phyloP scores from a whole-genome alignment of 1,140 invertebrate genomes.

The Drosophila mauritiana region DNA sequence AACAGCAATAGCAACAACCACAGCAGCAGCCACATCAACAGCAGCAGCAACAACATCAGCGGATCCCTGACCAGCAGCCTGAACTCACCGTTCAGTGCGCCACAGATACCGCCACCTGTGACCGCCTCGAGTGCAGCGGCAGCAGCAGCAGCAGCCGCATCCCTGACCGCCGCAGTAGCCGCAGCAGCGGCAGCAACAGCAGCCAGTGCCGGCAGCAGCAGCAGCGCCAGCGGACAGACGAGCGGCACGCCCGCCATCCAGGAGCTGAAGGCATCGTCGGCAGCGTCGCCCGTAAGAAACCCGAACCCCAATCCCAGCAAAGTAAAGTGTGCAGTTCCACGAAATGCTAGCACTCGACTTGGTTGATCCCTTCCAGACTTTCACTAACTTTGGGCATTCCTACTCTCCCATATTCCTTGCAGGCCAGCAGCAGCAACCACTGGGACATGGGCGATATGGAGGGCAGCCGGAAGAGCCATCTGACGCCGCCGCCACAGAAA shows the following conservation, averaged over 20 bases:
- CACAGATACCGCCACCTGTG: constrained; percentile 51
- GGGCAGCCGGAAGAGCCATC: constrained; percentile 69
- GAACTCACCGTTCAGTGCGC: constrained; percentile 64
- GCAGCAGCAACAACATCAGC: constrained; percentile 25
- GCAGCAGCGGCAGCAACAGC: constrained; percentile 65
- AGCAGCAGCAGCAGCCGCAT: constrained; percentile 59
- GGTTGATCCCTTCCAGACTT: not conserved
- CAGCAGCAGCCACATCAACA: constrained; percentile 17
- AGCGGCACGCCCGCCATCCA: constrained; percentile 75
- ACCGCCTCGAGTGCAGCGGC: constrained; percentile 61
- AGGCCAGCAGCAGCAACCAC: constrained; percentile 72
- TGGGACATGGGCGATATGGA: constrained; percentile 74
- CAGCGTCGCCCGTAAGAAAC: constrained; percentile 84
- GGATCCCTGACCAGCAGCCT: constrained; percentile 52
- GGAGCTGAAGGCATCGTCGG: constrained; percentile 81
- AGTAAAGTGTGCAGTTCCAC: constrained; percentile 79
- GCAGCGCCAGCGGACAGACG: constrained; percentile 13
- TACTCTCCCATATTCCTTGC: not conserved
- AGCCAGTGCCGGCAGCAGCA: constrained; percentile 23
- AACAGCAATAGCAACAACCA: constrained; percentile 26
- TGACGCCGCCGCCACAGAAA: constrained; percentile 87
- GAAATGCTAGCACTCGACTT: constrained; percentile 34
- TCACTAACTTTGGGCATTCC: not conserved
- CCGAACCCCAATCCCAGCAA: constrained; percentile 72
- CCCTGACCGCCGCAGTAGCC: constrained; percentile 66